Conservation (phyloP, 92 coral and sea anemone species). For the Palythoa heliodiscus region DNA sequence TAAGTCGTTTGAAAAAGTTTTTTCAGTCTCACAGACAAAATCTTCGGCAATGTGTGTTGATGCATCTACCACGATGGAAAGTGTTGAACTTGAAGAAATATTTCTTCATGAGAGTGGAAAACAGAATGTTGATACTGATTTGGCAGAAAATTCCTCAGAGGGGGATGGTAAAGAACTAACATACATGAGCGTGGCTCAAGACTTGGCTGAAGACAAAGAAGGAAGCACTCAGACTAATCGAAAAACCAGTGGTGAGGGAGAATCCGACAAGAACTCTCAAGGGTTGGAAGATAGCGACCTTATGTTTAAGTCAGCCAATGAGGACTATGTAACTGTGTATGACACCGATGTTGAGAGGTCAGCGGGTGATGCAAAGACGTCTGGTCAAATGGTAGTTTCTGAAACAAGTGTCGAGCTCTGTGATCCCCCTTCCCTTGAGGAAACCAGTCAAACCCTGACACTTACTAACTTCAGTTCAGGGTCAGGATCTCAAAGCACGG, state of each 20-base stretch:
- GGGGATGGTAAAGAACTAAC: constrained; percentile 31
- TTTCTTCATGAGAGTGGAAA: not conserved
- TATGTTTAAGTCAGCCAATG: constrained; percentile 84
- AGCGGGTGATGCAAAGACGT: not conserved
- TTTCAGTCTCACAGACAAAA: constrained; percentile 35
- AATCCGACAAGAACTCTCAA: constrained; percentile 67
- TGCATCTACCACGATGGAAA: constrained; percentile 69
- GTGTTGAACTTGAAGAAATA: constrained; percentile 35
- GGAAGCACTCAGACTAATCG: constrained; percentile 44
- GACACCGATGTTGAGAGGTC: constrained; percentile 57
- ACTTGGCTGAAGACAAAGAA: constrained; percentile 40
- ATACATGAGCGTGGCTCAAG: constrained; percentile 48
- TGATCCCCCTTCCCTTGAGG: constrained; percentile 53
- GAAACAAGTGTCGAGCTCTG: constrained; percentile 36
- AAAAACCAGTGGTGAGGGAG: constrained; percentile 73
- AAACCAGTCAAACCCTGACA: constrained; percentile 80
- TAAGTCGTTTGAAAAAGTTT: constrained; percentile 41
- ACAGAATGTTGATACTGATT: not conserved
- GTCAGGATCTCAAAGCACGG: constrained; percentile 68
- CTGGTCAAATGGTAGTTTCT: constrained; percentile 39
- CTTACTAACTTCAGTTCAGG: constrained; percentile 73
- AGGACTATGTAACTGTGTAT: constrained; percentile 84
- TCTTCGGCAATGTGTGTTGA: constrained; percentile 71
- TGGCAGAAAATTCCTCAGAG: constrained; percentile 26
- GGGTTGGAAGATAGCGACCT: constrained; percentile 76